These are phyloP conservation scores for Muntiacus reevesi DNA, from an alignment of 2,113 vertebrate genomes.

Conservation along the genomic window DNA sequence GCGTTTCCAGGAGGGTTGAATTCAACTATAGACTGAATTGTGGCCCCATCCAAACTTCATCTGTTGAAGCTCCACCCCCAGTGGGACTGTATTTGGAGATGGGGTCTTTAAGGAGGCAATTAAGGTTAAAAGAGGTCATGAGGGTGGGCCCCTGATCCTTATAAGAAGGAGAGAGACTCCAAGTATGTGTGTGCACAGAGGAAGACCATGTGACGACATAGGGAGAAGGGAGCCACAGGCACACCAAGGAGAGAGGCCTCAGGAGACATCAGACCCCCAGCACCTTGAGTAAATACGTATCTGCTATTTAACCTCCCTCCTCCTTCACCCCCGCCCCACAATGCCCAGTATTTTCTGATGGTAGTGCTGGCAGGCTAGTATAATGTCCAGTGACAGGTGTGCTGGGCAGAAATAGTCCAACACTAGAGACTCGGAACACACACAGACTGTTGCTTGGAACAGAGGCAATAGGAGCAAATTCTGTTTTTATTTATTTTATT, in stretches of 20 bases:
- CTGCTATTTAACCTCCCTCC: not conserved
- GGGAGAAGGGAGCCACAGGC: not conserved
- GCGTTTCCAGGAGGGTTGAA: not conserved
- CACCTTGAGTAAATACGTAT: not conserved
- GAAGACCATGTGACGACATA: not conserved
- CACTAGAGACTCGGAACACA: not conserved
- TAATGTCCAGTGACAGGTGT: not conserved
- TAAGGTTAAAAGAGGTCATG: not conserved
- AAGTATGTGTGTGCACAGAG: not conserved
- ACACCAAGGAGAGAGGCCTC: not conserved
- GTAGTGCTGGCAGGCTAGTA: not conserved
- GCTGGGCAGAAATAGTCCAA: not conserved
- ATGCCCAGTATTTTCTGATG: not conserved
- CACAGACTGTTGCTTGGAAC: not conserved
- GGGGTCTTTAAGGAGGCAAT: not conserved
- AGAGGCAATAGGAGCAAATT: not conserved
- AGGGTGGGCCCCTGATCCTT: not conserved
- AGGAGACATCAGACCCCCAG: not conserved
- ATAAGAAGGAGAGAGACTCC: not conserved
- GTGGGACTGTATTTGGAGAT: not conserved
- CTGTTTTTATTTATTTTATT: not conserved
- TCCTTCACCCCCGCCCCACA: rapidly evolving
- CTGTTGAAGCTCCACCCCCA: not conserved
- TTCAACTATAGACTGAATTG: not conserved
- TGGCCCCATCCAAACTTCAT: not conserved